These are phyloP conservation scores for Periplaneta americana DNA, from an alignment of 1,140 invertebrate species.

Conservation along the genomic window DNA sequence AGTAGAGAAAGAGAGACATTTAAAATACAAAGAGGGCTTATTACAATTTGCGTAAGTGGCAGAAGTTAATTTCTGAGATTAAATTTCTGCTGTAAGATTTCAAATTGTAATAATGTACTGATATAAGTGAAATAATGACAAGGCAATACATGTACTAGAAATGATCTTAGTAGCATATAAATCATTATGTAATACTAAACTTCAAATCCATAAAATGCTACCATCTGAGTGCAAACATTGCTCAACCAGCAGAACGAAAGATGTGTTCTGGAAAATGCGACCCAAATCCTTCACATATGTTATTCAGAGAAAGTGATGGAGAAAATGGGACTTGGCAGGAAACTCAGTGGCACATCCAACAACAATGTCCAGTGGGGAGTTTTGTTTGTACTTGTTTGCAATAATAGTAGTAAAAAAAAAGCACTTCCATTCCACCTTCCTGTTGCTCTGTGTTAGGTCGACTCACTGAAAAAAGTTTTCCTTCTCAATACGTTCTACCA, in stretches of 20 bases:
- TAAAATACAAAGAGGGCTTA: too few species aligned
- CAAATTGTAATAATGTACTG: too few species aligned
- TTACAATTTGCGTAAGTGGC: too few species aligned
- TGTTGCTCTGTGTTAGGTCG: conserved; percentile 3
- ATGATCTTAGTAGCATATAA: too few species aligned
- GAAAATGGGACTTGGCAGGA: not conserved
- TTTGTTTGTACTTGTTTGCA: conserved; percentile 7
- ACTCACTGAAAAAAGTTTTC: conserved; percentile 2
- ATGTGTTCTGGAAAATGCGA: not conserved
- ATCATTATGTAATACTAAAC: too few species aligned
- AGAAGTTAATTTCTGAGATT: too few species aligned
- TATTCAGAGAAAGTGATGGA: not conserved
- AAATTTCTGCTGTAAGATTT: too few species aligned
- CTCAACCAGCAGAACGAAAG: not conserved
- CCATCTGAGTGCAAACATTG: too few species aligned
- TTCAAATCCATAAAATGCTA: too few species aligned
- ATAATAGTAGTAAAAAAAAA: not conserved
- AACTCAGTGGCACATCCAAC: conserved; percentile 6
- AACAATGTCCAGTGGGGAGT: not conserved
- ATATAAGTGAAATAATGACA: too few species aligned
- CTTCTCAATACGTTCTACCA: not conserved
- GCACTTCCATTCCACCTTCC: conserved; percentile 6
- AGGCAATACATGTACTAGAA: too few species aligned
- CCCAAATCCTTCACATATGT: not conserved
- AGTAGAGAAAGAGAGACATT: too few species aligned